phyloP scores from a whole-genome alignment of 2,888 invertebrate species.

The Plagodis dolabraria region DNA sequence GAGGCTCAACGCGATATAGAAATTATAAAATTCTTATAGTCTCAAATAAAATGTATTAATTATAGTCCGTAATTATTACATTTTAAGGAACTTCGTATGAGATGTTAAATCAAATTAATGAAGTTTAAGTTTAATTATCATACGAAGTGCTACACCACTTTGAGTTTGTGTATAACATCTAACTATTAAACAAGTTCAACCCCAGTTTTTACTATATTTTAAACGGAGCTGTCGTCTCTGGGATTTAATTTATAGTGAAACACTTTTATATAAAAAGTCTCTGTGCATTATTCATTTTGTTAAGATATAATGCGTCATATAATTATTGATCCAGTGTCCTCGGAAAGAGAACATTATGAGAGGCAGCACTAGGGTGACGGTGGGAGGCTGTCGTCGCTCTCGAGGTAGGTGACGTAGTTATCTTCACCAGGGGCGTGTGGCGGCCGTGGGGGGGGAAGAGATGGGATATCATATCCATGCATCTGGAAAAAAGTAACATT shows the following conservation, averaged over 20 bases:
- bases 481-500: slow-evolving; percentile 85
- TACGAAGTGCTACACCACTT: too few species aligned
- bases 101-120: too few species aligned
- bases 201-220: too few species aligned
- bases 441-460: slow-evolving; percentile 84
- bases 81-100: neutral
- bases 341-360: slow-evolving; percentile 52
- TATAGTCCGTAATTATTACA: neutral
- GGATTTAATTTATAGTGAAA: neutral
- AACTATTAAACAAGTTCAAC: too few species aligned
- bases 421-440: slow-evolving; percentile 88
- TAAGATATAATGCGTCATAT: slow-evolving; percentile 12
- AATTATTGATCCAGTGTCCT: slow-evolving; percentile 18
- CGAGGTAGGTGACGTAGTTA: slow-evolving; percentile 96
- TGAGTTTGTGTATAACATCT: too few species aligned
- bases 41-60: too few species aligned
- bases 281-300: slow-evolving; percentile 2
- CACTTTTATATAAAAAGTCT: slow-evolving; percentile 6
- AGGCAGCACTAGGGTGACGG: slow-evolving; percentile 88
- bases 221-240: too few species aligned
- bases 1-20: neutral
- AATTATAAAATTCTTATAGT: neutral
- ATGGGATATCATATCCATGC: slow-evolving; percentile 94
- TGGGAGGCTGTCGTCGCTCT: slow-evolving; percentile 93
- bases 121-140: too few species aligned